These are phyloP conservation scores for Saccopteryx leptura DNA, from an alignment of 2,113 vertebrate genomes.

Conservation along the genomic window DNA sequence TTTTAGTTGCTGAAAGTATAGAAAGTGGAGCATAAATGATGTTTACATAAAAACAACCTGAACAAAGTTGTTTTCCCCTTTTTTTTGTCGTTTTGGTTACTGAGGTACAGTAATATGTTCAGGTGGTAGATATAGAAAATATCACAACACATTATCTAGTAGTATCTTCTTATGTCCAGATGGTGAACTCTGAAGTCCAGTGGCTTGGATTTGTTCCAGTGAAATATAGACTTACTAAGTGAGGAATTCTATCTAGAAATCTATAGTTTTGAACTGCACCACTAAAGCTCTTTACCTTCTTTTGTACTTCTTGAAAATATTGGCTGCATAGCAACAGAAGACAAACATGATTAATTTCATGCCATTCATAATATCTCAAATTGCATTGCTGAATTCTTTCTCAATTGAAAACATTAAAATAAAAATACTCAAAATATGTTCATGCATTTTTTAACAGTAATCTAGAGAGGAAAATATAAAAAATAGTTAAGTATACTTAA, in stretches of 20 bases:
- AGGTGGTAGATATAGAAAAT: conserved; percentile 44
- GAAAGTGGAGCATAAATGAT: conserved; percentile 85
- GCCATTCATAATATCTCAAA: conserved; percentile 55
- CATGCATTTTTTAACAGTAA: conserved; percentile 66
- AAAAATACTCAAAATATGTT: conserved; percentile 61
- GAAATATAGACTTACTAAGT: neutral
- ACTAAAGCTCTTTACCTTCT: conserved; percentile 68
- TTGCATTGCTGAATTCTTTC: conserved; percentile 34
- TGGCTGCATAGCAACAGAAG: conserved; percentile 58
- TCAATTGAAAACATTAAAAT: conserved; percentile 51
- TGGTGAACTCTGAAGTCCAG: conserved; percentile 28
- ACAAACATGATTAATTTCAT: conserved; percentile 69
- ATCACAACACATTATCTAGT: neutral
- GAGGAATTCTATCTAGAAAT: conserved; percentile 46
- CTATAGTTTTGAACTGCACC: conserved; percentile 16
- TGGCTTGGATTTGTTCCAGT: conserved; percentile 29
- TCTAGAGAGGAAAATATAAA: conserved; percentile 34
- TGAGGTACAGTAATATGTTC: neutral
- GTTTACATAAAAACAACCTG: conserved; percentile 65
- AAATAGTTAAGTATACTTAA: conserved; percentile 42
- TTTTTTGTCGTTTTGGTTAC: neutral
- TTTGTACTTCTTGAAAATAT: conserved; percentile 74
- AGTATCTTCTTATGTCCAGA: conserved; percentile 33
- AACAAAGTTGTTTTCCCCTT: conserved; percentile 13
- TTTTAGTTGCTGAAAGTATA: conserved; percentile 89